These are phyloP conservation scores for Apodemia duryi DNA, from an alignment of 2,888 invertebrate species.

Conservation along the genomic window DNA sequence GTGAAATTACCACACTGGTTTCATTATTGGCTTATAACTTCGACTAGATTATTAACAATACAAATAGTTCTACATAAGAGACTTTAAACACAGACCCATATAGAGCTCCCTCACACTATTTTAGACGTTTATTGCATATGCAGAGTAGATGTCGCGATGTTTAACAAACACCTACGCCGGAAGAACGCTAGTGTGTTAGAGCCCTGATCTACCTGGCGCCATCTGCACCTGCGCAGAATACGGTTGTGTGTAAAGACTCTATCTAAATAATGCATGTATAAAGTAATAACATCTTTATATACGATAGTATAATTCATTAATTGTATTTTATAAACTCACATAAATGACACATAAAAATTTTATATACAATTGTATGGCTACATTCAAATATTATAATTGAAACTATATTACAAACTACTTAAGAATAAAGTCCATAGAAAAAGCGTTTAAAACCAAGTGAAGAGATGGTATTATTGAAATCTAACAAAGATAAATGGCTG, in stretches of 20 bases:
- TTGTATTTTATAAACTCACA: slow-evolving; percentile 5
- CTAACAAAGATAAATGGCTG: not conserved
- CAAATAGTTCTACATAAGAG: slow-evolving; percentile 48
- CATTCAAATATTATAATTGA: slow-evolving; percentile 16
- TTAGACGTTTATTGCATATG: not conserved
- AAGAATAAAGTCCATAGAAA: not conserved
- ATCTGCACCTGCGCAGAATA: not conserved
- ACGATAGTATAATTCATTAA: not conserved
- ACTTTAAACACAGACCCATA: not conserved
- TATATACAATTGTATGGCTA: slow-evolving; percentile 19
- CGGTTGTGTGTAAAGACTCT: not conserved
- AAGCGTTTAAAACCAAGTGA: not conserved
- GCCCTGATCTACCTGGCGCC: not conserved
- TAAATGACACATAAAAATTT: slow-evolving; percentile 16
- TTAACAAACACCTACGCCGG: not conserved
- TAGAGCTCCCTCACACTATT: not conserved
- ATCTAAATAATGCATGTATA: not conserved
- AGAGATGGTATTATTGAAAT: not conserved
- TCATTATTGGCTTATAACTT: slow-evolving; percentile 62
- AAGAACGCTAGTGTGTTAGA: not conserved
- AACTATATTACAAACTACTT: slow-evolving; percentile 18
- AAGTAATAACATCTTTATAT: slow-evolving; percentile 6
- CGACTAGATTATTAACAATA: slow-evolving; percentile 76
- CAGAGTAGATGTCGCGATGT: no score
- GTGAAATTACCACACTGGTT: slow-evolving; percentile 14